Base-by-base conservation (phyloP, 1,140 invertebrate species). In the Drosophila varians region DNA sequence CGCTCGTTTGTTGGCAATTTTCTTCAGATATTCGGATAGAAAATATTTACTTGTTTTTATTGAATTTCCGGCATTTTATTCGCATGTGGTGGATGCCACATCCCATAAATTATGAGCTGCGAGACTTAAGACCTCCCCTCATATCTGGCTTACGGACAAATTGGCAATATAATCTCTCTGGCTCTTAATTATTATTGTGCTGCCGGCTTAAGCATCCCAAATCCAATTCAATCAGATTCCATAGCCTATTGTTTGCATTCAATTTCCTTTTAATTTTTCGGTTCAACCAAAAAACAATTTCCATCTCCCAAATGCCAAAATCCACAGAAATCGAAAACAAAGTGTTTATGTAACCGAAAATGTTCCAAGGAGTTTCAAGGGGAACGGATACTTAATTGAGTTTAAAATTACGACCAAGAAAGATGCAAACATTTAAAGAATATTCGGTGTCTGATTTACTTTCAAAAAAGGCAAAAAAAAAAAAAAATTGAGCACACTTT, bases 1-100 rank as follows among this genome's bases (percentile, higher is more conserved):
- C 72, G 72, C 60, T 51, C 74, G 84, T 86, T 86, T 70, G 73
- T 79, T 86, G 79, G 61, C 72, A 73, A 84, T 86, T 74, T 86
- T n/a, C n/a, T n/a, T n/a, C n/a, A n/a, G n/a, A n/a, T n/a, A n/a
- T n/a, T 46, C 52, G 56, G 53, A 42, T 61, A 19, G 57, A 58
- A 86, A 84, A 79, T 80, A 70, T 86, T 52, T 40, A 40, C 58
- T 72, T 84, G 76, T 87, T 86, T 86, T 86, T 47, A 49, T 80
- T 80, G 73, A 86, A 86, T 86, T 77, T 86, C 80, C 80, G 80
- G 68, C 42, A 40, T 55, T 79, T 75, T 78, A 49, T 52, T 72
- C 72, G 60, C 55, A 62, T 73, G 68, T 31, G 53, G 42, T 45
- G 56, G 16, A 16, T 12, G 4, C 1, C 36, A 38, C n/a, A 62